A percentile compares a stretch with the other conserved stretches of the same genome.
Conservation (phyloP, 2,797 vertebrate species). For the Vultur gryphus region DNA sequence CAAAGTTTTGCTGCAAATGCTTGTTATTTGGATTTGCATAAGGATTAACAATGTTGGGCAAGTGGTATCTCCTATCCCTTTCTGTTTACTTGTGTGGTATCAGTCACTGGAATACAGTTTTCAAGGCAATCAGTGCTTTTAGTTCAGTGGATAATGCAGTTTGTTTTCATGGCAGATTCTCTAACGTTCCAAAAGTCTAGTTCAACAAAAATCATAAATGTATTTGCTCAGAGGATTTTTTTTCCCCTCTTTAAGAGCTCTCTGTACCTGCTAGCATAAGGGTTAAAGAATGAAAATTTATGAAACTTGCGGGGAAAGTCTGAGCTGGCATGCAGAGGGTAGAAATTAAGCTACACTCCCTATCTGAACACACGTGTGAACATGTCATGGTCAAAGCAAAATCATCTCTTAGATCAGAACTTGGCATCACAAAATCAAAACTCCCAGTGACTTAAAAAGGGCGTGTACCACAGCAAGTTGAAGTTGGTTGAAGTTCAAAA, state of each 20-base stretch:
- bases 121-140: background rate
- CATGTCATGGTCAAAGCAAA: background rate
- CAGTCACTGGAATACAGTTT: background rate
- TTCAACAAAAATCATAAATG: background rate
- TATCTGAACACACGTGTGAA: background rate
- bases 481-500: background rate
- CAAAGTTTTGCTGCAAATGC: background rate
- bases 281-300: background rate
- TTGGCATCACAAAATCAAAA: background rate
- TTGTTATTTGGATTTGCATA: conserved; percentile 6
- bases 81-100: background rate
- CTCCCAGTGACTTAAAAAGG: background rate
- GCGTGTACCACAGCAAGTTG: background rate
- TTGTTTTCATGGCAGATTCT: conserved; percentile 12
- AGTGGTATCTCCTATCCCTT: background rate
- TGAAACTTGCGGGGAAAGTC: background rate
- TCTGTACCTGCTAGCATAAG: background rate
- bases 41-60: conserved; percentile 5
- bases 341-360: background rate
- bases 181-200: background rate
- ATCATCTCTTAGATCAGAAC: background rate
- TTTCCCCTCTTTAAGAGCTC: background rate
- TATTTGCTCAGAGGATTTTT: background rate
- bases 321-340: background rate
- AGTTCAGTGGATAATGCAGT: background rate